A percentile compares a stretch with the other conserved stretches of the same genome.
Evolutionary conservation across 2,797 vertebrate genomes (phyloP).

Genomic region (Myiotriccus ornatus): DNA sequence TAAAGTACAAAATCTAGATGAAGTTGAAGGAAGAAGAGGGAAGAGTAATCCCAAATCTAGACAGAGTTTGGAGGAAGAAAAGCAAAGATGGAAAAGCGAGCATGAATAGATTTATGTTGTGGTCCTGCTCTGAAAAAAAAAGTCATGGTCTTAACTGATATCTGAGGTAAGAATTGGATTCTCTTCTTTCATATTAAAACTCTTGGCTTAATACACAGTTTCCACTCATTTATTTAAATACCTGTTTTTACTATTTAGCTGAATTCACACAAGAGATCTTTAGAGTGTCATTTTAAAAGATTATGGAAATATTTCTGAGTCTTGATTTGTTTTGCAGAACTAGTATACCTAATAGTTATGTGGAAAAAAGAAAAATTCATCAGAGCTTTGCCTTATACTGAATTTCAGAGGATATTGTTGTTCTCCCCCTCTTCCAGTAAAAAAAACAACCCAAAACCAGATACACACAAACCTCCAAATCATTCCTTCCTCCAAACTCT

Average conservation of each 20-base stretch:
- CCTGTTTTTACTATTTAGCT: neutral
- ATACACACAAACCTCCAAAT: neutral
- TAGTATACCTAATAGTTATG: neutral
- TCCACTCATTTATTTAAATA: neutral
- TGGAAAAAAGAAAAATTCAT: neutral
- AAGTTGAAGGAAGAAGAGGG: neutral
- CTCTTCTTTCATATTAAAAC: neutral
- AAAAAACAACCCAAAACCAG: neutral
- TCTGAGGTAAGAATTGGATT: neutral
- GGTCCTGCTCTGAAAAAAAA: neutral
- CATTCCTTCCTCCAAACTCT: neutral
- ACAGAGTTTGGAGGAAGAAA: neutral
- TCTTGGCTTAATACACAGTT: neutral
- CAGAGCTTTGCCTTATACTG: neutral
- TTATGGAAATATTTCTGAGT: neutral
- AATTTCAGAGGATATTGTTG: neutral
- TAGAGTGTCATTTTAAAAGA: neutral
- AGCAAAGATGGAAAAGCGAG: neutral
- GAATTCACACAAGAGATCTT: neutral
- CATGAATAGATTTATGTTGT: neutral
- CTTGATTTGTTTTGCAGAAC: neutral
- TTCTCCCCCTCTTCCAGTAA: neutral
- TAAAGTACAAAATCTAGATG: neutral
- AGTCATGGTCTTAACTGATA: neutral
- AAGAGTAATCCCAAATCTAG: neutral